A percentile compares a stretch with the other conserved stretches of the same genome.
Conservation (phyloP, 2,113 vertebrate species). For the Recurvirostra avosetta region DNA sequence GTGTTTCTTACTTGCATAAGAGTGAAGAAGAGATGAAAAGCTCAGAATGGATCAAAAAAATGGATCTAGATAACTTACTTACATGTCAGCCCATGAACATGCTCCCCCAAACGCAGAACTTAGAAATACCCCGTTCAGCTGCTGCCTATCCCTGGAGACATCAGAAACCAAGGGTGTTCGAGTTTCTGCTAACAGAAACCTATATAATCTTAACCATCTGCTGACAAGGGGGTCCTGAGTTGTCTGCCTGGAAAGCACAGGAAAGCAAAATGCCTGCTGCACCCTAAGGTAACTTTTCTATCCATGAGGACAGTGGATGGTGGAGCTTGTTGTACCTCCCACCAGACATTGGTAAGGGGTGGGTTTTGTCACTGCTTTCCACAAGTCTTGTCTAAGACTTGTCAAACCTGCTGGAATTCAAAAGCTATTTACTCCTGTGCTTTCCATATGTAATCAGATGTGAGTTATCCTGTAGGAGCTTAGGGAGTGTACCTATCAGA, state of each 20-base stretch:
- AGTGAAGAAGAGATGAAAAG: background rate
- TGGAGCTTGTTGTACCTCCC: background rate
- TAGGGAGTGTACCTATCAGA: background rate
- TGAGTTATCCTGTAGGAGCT: background rate
- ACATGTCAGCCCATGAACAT: background rate
- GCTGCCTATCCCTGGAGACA: background rate
- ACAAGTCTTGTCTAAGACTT: background rate
- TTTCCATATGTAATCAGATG: background rate
- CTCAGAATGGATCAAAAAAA: background rate
- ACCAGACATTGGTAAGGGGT: background rate
- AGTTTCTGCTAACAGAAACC: background rate
- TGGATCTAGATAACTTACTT: background rate
- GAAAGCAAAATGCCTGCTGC: background rate
- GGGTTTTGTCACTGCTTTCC: background rate
- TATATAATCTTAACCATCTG: rapidly evolving
- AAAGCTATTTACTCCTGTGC: background rate
- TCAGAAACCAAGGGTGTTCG: background rate
- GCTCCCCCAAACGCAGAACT: background rate
- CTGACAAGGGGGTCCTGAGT: rapidly evolving
- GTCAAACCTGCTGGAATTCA: background rate
- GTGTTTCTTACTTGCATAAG: background rate
- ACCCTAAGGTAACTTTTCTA: background rate
- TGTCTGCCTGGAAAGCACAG: background rate
- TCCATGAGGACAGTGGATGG: background rate
- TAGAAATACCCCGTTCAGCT: background rate